Evolutionary conservation across 1,140 invertebrate genomes (phyloP), one percentile per base, ranked within the genome.

Genomic region (Drosophila lowei): DNA sequence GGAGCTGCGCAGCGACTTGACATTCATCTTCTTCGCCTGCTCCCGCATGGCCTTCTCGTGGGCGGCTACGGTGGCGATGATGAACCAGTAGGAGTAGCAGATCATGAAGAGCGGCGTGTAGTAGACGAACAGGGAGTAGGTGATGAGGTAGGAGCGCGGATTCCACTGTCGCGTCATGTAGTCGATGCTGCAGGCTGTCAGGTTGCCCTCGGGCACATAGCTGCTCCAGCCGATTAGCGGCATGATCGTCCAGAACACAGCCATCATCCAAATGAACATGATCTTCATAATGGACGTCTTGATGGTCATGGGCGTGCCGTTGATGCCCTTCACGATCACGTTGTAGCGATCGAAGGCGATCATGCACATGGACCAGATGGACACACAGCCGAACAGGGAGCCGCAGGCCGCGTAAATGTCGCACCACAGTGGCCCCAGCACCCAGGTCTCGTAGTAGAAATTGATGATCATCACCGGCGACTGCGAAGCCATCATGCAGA

Each of bases 301-400:
- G 72, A 94, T 94, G 16, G 94, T 95, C 92, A 96, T 91, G 6
- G 94, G 94, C 28, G 93, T 94, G 2, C 93, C 94, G 9, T 94
- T 93, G 55, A 95, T 93, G 63, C 94, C 93, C 83, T 95, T 96
- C 2, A 97, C 96, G 80, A 97, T 97, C 50, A 97, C 96, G 80
- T 96, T 96, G 93, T 97, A 97, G 64, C 97, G 94, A 90, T 97
- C 97, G 54, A 97, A 94, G 52, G 96, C 95, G 59, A 97, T 97
- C 93, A 95, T 94, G 1, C 95, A 95, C 95, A 97, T 96, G 1
- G 95, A 95, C 95, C 96, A 97, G 75, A 97, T 97, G 43, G 96
- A 97, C 44, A 93, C 93, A 81, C 95, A 95, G 25, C 96, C 96
- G 75, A 95, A 97, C 47, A 97, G 92, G 9, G 96, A 97, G 18